Base-by-base conservation (phyloP, 2,113 vertebrate species). In the Bolborhynchus lineola region DNA sequence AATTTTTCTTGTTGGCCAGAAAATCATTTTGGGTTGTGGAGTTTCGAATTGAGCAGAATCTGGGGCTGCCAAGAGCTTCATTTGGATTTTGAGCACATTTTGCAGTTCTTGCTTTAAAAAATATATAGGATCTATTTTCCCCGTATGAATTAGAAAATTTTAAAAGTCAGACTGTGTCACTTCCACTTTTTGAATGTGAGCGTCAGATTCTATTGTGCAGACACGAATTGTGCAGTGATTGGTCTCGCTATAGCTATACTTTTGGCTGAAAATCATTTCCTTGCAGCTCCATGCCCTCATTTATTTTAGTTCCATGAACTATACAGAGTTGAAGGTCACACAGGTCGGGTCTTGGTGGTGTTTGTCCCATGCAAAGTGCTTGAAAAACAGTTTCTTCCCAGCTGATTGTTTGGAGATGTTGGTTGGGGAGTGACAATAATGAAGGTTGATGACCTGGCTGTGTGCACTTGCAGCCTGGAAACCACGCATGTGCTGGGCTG, bases 401-500 rank as follows among this genome's bases (percentile, higher is more conserved):
- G 3, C 7, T 1, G 8, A 0, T 25, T 19, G 15, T 50, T 67
- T 1, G 2, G 0, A 29, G n/a, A 2, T n/a, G 55, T 16, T 0
- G 4, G 0, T 44, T 25, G 16, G 64, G 46, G 64, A 65, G 21
- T 11, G 71, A 31, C 4, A 0, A 10, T 18, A 2, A 17, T 2
- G 3, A 21, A 62, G 76, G 44, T 39, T 0, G 0, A 7, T 60
- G 86, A 59, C 21, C 57, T 35, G 21, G 33, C 57, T 35, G 21
- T 10, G 13, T 35, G 33, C 57, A 35, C 21, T 59, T 59, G 57
- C 33, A 59, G 33, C 33, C 57, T 24, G 16, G 33, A 59, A 59
- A 10, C n/a, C 57, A 59, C 9, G 9, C 6, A 2, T 35, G 9
- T 35, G 57, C 57, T 35, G 57, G 21, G 57, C 57, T n/a, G 57